Evolutionary conservation across 1,140 invertebrate species (phyloP).

Genomic region (Cydia fagiglandana): DNA sequence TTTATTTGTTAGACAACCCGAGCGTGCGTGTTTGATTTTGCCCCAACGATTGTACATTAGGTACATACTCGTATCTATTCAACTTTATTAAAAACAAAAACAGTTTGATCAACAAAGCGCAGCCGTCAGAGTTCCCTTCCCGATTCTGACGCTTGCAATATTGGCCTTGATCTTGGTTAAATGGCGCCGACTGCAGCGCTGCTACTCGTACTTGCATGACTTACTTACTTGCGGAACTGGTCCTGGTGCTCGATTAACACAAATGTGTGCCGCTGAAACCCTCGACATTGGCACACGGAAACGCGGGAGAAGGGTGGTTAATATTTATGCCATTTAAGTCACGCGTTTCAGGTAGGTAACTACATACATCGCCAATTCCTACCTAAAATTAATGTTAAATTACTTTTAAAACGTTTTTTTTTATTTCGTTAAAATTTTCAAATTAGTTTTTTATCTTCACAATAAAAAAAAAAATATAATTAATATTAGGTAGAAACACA

Average conservation of each 20-base stretch:
- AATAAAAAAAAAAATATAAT: no score
- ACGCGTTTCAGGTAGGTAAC: no score
- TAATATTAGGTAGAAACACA: no score
- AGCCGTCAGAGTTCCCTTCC: neutral
- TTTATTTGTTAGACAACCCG: neutral
- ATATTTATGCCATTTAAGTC: neutral
- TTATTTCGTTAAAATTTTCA: no score
- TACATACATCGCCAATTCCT: no score
- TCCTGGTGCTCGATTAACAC: neutral
- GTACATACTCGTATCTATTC: neutral
- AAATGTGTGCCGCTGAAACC: neutral
- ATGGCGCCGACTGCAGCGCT: slow-evolving; percentile 1
- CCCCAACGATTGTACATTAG: neutral
- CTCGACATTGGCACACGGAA: neutral
- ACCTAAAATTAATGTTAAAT: no score
- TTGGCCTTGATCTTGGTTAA: slow-evolving; percentile 27
- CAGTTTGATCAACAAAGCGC: slow-evolving; percentile 25
- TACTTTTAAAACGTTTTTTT: no score
- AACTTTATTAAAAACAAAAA: slow-evolving; percentile 26
- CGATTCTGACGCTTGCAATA: slow-evolving; percentile 14
- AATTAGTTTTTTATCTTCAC: no score
- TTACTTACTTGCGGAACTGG: neutral
- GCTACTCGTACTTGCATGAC: neutral
- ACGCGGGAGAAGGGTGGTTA: neutral
- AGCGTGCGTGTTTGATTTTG: neutral